A percentile compares a stretch with the other conserved stretches of the same genome.
phyloP scores from a whole-genome alignment of 2,797 vertebrate species.

The Hydrocynus forskahlii region DNA sequence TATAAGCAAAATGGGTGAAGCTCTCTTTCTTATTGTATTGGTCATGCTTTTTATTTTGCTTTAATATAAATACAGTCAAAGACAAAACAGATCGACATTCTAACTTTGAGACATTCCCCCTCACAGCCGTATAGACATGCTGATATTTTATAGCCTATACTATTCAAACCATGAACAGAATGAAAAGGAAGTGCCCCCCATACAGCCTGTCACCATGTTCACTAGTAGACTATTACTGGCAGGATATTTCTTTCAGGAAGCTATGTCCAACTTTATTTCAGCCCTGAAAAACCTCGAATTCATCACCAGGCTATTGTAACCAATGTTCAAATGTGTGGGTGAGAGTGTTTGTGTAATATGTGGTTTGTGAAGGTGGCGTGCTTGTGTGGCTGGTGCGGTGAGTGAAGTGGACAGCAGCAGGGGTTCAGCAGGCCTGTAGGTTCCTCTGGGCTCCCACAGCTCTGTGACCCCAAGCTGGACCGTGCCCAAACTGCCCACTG shows the following conservation, averaged over 20 bases:
- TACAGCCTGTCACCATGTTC: background rate
- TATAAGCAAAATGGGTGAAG: background rate
- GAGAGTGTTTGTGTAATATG: slow-evolving; percentile 9
- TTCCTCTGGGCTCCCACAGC: slow-evolving; percentile 66
- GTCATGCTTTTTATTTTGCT: background rate
- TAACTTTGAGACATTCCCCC: background rate
- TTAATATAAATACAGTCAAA: background rate
- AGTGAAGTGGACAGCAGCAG: slow-evolving; percentile 68
- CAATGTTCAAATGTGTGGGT: background rate
- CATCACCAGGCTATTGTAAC: background rate
- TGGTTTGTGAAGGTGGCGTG: background rate
- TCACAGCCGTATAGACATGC: background rate
- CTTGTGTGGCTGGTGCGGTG: slow-evolving; percentile 28
- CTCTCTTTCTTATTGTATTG: background rate
- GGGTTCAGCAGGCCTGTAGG: slow-evolving; percentile 65
- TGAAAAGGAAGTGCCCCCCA: background rate
- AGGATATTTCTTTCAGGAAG: slow-evolving; percentile 1
- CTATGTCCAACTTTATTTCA: background rate
- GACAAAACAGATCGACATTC: background rate
- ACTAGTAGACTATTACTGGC: background rate
- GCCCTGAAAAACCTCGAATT: background rate
- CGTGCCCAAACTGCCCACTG: slow-evolving; percentile 26
- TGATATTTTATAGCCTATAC: background rate
- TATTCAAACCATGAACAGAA: background rate
- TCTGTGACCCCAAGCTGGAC: slow-evolving; percentile 64